phyloP scores from a whole-genome alignment of 1,140 invertebrate species.

The Pteromalus puparum region DNA sequence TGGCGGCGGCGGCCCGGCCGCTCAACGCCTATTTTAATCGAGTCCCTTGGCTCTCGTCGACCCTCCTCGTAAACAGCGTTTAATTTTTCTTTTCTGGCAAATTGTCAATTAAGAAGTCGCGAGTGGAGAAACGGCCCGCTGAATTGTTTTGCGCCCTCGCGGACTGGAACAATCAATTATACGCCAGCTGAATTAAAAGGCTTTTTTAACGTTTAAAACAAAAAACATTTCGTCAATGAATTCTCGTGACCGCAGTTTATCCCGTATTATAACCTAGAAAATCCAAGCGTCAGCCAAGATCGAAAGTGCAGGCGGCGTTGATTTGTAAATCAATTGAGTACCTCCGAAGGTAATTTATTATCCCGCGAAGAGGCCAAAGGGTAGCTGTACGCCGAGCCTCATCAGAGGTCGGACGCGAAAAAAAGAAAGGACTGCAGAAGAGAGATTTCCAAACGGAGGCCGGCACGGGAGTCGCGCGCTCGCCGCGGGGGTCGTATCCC shows the following conservation, averaged over 20 bases:
- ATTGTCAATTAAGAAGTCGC: conserved; percentile 47
- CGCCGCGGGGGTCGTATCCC: conserved; percentile 67
- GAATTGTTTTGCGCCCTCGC: not conserved
- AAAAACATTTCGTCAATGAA: no score
- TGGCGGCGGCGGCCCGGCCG: not conserved
- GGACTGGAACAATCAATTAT: conserved; percentile 39
- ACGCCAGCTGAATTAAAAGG: conserved; percentile 14
- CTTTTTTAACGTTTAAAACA: not conserved
- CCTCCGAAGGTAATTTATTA: conserved; percentile 52
- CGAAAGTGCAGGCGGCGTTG: conserved; percentile 31
- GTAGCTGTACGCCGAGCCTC: conserved; percentile 10
- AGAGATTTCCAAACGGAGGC: conserved; percentile 62
- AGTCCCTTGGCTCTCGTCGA: conserved; percentile 33
- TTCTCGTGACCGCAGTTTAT: no score
- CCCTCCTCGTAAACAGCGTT: conserved; percentile 20
- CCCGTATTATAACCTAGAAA: no score
- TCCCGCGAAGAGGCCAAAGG: conserved; percentile 43
- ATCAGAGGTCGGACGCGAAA: conserved; percentile 19
- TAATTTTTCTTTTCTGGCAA: conserved; percentile 44
- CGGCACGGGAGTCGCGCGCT: conserved; percentile 66
- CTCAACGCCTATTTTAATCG: conserved; percentile 45
- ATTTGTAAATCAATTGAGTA: conserved; percentile 54
- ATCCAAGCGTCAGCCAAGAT: not conserved
- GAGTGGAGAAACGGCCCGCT: not conserved
- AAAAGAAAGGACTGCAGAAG: not conserved